phyloP scores from a whole-genome alignment of 2,113 vertebrate species.

The Aplodontia rufa region DNA sequence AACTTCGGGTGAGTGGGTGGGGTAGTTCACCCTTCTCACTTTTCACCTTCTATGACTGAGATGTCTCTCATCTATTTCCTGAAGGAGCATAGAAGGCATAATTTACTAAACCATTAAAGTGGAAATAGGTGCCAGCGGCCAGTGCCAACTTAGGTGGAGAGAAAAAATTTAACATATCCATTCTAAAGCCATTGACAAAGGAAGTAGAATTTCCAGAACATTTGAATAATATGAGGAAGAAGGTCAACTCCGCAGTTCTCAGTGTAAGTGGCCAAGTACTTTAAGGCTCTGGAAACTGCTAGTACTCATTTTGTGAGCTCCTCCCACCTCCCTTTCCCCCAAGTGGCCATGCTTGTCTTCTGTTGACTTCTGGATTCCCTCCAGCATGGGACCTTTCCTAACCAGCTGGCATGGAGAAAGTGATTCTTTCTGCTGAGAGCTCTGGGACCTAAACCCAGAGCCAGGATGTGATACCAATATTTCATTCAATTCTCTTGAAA shows the following conservation, averaged over 20 bases:
- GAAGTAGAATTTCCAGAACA: background rate
- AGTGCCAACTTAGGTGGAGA: background rate
- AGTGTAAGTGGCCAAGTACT: background rate
- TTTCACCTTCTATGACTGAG: background rate
- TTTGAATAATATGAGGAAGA: background rate
- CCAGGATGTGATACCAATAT: background rate
- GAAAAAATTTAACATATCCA: background rate
- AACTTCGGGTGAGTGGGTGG: background rate
- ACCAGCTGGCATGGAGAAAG: background rate
- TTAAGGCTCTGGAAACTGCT: background rate
- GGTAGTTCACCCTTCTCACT: background rate
- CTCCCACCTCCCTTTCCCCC: background rate
- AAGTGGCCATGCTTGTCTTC: background rate
- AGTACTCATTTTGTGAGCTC: rapidly evolving
- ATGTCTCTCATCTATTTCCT: background rate
- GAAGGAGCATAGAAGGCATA: background rate
- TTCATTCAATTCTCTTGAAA: background rate
- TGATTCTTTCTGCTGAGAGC: background rate
- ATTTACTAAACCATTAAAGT: background rate
- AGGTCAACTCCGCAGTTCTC: background rate
- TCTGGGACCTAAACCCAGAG: background rate
- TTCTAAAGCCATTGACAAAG: background rate
- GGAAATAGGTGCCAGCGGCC: background rate
- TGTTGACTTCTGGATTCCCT: background rate
- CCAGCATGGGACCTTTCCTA: background rate